Percentiles rank a stretch among this genome's conserved stretches.
Evolutionary conservation across 1,140 invertebrate genomes (phyloP).

Genomic region (Theocolax elegans): DNA sequence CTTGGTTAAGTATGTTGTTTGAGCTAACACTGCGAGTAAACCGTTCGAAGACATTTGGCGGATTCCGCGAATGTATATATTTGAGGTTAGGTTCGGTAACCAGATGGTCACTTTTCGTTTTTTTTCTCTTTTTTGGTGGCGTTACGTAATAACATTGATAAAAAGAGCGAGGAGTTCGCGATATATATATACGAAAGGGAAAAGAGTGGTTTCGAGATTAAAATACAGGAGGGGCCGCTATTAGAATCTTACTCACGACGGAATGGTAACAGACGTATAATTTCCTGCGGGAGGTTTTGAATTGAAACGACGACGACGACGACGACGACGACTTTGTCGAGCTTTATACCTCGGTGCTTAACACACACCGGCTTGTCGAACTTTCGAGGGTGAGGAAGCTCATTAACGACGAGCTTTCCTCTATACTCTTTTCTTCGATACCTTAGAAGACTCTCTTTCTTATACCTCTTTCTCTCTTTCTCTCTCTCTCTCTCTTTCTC

Average conservation of each 20-base stretch:
- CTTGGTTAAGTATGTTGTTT: slow-evolving; percentile 68
- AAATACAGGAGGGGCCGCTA: slow-evolving; percentile 60
- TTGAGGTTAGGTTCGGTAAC: background rate
- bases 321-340: too few species aligned
- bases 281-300: slow-evolving; percentile 63
- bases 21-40: slow-evolving; percentile 66
- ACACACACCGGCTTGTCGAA: slow-evolving; percentile 63
- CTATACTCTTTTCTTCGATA: slow-evolving; percentile 4
- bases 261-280: slow-evolving; percentile 63
- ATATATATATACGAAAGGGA: too few species aligned
- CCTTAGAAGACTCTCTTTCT: too few species aligned
- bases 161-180: too few species aligned
- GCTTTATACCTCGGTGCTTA: too few species aligned
- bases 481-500: too few species aligned
- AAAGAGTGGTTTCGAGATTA: too few species aligned
- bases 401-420: slow-evolving; percentile 65
- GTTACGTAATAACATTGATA: too few species aligned
- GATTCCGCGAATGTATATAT: background rate
- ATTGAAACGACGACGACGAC: slow-evolving; percentile 58
- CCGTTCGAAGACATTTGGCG: slow-evolving; percentile 49
- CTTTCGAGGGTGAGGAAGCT: slow-evolving; percentile 65
- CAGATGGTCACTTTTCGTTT: too few species aligned
- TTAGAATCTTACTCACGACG: slow-evolving; percentile 55
- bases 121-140: too few species aligned
- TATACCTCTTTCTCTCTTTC: too few species aligned